Evolutionary conservation across 2,888 invertebrate genomes (phyloP).

Genomic region (Camptogramma bilineatum): DNA sequence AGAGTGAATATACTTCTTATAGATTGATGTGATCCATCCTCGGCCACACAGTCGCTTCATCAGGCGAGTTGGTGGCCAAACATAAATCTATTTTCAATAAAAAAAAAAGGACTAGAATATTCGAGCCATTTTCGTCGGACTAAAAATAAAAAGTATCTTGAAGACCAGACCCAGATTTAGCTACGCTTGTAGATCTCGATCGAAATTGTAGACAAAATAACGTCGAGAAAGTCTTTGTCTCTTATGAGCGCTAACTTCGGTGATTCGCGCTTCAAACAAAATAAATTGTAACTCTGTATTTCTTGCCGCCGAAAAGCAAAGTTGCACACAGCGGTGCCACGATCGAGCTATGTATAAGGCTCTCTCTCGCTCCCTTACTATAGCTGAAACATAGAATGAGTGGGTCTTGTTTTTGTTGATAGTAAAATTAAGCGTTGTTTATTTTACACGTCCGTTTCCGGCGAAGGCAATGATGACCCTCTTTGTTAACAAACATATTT

Average conservation of each 20-base stretch:
- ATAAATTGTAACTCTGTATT: conserved; percentile 8
- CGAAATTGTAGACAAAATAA: neutral
- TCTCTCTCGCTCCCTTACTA: neutral
- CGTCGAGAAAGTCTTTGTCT: conserved; percentile 3
- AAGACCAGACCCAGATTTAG: conserved; percentile 2
- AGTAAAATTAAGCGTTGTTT: conserved; percentile 9
- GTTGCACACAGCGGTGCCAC: neutral
- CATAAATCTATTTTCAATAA: too few relatives aligned
- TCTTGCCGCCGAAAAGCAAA: conserved; percentile 4
- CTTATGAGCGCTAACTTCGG: conserved; percentile 3
- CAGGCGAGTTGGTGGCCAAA: too few relatives aligned
- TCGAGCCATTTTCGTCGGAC: neutral
- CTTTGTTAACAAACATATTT: conserved; percentile 17
- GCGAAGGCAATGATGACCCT: neutral
- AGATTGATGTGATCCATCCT: too few relatives aligned
- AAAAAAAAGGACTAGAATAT: too few relatives aligned
- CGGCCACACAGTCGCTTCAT: too few relatives aligned
- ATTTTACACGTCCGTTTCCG: neutral
- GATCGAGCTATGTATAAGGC: neutral
- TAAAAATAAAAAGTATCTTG: neutral
- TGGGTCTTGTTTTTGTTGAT: neutral
- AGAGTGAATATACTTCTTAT: too few relatives aligned
- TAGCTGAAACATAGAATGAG: neutral
- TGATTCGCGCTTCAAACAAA: conserved; percentile 2
- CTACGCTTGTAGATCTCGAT: neutral